Percentiles rank a stretch among this genome's conserved stretches.
phyloP scores from a whole-genome alignment of 2,797 vertebrate genomes.

The Prunella strophiata region DNA sequence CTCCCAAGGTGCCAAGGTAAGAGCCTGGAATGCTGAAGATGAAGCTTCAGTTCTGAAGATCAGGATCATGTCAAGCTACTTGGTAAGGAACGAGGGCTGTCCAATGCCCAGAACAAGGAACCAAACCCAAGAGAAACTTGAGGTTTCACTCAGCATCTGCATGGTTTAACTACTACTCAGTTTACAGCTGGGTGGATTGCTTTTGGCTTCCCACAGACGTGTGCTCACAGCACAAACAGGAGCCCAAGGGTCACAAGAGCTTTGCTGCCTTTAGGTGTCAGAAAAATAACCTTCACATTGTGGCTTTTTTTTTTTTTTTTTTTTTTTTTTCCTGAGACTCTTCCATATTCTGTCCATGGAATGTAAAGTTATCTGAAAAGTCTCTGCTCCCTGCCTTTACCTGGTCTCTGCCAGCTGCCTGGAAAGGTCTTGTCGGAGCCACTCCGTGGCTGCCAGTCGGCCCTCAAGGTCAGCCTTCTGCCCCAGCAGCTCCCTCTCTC shows the following conservation, averaged over 20 bases:
- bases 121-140: background rate
- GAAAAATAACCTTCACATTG: background rate
- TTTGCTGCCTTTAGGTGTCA: background rate
- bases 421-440: slow-evolving; percentile 66
- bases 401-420: slow-evolving; percentile 80
- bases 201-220: background rate
- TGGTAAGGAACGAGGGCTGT: background rate
- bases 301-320: background rate
- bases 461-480: slow-evolving; percentile 76
- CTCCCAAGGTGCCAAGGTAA: too few relatives aligned
- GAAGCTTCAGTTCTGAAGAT: too few relatives aligned
- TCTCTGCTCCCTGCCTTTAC: slow-evolving; percentile 56
- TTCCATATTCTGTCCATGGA: background rate
- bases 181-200: background rate
- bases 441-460: slow-evolving; percentile 64
- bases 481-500: slow-evolving; percentile 76
- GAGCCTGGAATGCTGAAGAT: too few relatives aligned
- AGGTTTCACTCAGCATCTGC: background rate
- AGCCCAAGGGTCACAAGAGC: background rate
- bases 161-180: background rate
- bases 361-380: background rate
- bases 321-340: too few relatives aligned
- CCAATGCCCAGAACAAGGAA: background rate
- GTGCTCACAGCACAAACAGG: too few relatives aligned
- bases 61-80: too few relatives aligned